Evolutionary conservation across 2,797 vertebrate species (phyloP).

Genomic region (Chloroceryle amazona): DNA sequence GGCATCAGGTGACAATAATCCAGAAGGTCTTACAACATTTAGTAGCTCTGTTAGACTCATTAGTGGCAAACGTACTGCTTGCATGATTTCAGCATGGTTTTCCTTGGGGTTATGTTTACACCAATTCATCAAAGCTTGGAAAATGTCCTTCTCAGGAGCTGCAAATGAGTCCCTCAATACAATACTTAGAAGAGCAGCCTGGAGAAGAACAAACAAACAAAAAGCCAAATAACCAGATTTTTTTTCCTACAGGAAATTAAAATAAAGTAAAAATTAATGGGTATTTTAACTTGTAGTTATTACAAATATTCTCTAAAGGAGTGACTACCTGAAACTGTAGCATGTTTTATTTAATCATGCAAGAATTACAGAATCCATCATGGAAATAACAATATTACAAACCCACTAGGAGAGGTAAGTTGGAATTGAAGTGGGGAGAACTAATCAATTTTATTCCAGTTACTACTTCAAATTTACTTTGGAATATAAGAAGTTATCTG

Average conservation of each 20-base stretch:
- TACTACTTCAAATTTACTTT: not conserved
- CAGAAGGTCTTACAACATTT: conserved; percentile 94
- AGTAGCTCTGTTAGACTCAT: conserved; percentile 97
- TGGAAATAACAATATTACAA: not conserved
- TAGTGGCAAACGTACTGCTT: conserved; percentile 92
- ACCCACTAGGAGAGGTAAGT: not conserved
- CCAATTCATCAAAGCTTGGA: conserved; percentile 95
- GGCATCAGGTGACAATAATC: conserved; percentile 92
- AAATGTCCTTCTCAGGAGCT: conserved; percentile 95
- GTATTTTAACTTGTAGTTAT: not conserved
- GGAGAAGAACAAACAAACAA: not conserved
- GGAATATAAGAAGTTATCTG: not conserved
- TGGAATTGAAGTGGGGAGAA: not conserved
- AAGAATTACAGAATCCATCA: not conserved
- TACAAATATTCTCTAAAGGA: not conserved
- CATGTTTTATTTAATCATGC: not conserved
- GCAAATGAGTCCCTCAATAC: conserved; percentile 94
- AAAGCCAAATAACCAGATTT: conserved; percentile 55
- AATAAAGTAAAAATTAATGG: not conserved
- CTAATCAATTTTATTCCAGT: not conserved
- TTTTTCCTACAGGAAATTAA: not conserved
- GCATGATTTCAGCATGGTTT: conserved; percentile 91
- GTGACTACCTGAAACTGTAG: not conserved
- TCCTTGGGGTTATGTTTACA: conserved; percentile 92
- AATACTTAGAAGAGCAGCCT: conserved; percentile 92